These are phyloP conservation scores for Teleogryllus occipitalis DNA, from an alignment of 1,140 invertebrate genomes.

Conservation along the genomic window DNA sequence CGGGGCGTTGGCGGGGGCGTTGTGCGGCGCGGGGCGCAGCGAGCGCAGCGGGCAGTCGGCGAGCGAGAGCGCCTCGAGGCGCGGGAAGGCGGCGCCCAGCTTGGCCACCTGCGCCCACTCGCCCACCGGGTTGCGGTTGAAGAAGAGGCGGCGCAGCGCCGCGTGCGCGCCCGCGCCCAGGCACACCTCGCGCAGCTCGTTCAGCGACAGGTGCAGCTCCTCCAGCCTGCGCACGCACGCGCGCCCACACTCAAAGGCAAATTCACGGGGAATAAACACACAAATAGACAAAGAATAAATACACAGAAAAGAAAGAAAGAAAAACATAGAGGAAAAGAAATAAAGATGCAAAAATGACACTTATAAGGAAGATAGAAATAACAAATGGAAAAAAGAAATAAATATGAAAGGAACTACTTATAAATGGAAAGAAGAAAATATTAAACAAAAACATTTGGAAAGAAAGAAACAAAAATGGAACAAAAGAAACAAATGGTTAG, in stretches of 20 bases:
- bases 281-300: too few species aligned
- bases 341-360: neutral
- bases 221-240: slow-evolving; percentile 46
- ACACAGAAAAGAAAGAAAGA: too few species aligned
- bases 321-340: neutral
- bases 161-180: slow-evolving; percentile 32
- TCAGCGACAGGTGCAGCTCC: slow-evolving; percentile 84
- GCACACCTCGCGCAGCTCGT: slow-evolving; percentile 72
- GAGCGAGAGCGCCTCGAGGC: slow-evolving; percentile 70
- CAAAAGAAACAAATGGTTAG: neutral
- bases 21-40: slow-evolving; percentile 34
- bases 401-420: neutral
- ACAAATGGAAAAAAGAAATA: neutral
- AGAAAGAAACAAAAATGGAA: neutral
- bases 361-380: neutral
- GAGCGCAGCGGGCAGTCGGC: slow-evolving; percentile 74
- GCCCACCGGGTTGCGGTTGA: slow-evolving; percentile 73
- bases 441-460: neutral
- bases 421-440: neutral
- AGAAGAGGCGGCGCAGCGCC: slow-evolving; percentile 61
- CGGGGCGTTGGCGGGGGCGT: too few species aligned
- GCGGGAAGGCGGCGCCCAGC: slow-evolving; percentile 74
- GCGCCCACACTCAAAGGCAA: too few species aligned
- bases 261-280: too few species aligned
- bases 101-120: slow-evolving; percentile 75